Evolutionary conservation across 2,113 vertebrate genomes (phyloP).

Genomic region (Rhagologus leucostigma): DNA sequence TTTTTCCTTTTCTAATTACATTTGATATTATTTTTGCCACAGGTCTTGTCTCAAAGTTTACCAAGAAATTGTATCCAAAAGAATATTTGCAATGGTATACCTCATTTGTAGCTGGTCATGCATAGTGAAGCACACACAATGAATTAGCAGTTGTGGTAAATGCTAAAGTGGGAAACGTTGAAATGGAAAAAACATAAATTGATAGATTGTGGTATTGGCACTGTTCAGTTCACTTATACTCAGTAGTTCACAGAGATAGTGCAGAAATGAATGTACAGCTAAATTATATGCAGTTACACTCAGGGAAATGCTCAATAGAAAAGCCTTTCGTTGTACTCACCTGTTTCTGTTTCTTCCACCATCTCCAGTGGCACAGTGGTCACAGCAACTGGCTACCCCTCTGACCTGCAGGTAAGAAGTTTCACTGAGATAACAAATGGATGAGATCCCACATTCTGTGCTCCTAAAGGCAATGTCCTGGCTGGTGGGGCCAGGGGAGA

Average conservation of each 20-base stretch:
- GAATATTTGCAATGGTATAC: background rate
- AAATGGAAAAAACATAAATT: background rate
- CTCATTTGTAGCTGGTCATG: background rate
- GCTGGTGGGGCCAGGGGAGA: background rate
- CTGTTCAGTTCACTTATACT: background rate
- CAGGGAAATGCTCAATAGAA: background rate
- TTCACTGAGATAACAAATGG: background rate
- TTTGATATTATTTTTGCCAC: background rate
- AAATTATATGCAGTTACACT: rapidly evolving
- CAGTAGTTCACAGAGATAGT: background rate
- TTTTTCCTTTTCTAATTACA: background rate
- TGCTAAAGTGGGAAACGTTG: background rate
- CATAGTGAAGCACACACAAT: background rate
- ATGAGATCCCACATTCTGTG: background rate
- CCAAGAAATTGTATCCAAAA: background rate
- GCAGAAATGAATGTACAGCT: background rate
- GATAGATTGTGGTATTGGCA: background rate
- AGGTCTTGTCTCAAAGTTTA: background rate
- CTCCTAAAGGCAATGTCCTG: background rate
- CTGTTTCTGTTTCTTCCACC: background rate
- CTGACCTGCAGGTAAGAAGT: background rate
- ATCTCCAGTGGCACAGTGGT: background rate
- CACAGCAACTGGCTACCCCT: background rate
- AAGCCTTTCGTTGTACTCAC: background rate
- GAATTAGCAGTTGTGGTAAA: background rate